Percentiles rank a stretch among this genome's conserved stretches.
phyloP scores from a whole-genome alignment of 2,113 vertebrate genomes.

The Scomber japonicus region DNA sequence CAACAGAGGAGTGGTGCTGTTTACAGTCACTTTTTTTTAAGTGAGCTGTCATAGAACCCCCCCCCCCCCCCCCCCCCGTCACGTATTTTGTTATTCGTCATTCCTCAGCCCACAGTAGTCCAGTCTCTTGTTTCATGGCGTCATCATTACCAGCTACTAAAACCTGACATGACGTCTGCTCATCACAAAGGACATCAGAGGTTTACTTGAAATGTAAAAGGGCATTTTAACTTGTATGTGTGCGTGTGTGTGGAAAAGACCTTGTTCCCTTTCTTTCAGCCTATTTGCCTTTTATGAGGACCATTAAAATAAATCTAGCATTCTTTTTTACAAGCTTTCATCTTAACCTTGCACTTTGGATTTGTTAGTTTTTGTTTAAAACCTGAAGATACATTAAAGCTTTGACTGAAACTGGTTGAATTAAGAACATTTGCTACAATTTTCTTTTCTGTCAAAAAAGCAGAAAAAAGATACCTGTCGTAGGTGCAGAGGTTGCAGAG shows the following conservation, averaged over 20 bases:
- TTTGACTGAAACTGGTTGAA: not conserved
- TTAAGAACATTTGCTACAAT: not conserved
- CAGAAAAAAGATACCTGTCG: not conserved
- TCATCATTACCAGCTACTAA: not conserved
- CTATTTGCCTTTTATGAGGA: conserved; percentile 21
- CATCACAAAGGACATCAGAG: not conserved
- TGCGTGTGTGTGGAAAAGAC: not conserved
- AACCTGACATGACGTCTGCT: not conserved
- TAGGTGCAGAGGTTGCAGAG: not conserved
- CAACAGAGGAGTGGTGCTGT: conserved; percentile 73
- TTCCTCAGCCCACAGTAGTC: conserved; percentile 21
- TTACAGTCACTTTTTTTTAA: conserved; percentile 57
- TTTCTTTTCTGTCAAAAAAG: not conserved
- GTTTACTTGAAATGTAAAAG: conserved; percentile 19
- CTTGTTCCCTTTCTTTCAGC: conserved; percentile 7
- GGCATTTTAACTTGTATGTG: not conserved
- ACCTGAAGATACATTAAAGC: conserved; percentile 5
- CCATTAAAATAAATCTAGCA: conserved; percentile 32
- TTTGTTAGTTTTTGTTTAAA: conserved; percentile 24
- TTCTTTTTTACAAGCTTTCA: conserved; percentile 38
- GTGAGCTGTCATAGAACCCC: conserved; percentile 34
- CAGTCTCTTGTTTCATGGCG: not conserved
- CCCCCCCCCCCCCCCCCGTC: not conserved
- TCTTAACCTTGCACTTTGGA: conserved; percentile 41
- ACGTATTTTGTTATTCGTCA: conserved; percentile 41